Percentiles rank a stretch among this genome's conserved stretches.
phyloP scores from a whole-genome alignment of 2,113 vertebrate species.

The Panthera tigris region DNA sequence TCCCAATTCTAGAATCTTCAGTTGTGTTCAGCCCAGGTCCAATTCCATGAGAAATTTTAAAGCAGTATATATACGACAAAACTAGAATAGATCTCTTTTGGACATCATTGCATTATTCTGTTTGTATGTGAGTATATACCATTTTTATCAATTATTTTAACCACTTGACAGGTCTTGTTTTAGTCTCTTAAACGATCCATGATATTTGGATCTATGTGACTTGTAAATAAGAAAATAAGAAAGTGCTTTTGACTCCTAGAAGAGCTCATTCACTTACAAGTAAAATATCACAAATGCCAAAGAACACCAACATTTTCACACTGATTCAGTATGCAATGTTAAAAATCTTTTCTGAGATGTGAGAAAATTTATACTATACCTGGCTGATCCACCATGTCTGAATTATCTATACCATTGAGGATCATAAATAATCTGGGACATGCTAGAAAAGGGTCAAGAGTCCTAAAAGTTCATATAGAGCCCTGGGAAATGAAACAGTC shows the following conservation, averaged over 20 bases:
- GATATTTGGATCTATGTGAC: neutral
- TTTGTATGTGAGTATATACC: neutral
- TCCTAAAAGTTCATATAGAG: neutral
- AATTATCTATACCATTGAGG: neutral
- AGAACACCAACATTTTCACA: conserved; percentile 52
- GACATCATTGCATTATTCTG: neutral
- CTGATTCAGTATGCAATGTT: conserved; percentile 33
- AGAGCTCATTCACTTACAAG: neutral
- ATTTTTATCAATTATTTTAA: neutral
- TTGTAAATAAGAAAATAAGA: conserved; percentile 51
- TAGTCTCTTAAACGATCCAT: neutral
- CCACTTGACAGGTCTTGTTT: neutral
- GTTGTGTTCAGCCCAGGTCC: neutral
- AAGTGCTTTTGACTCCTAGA: conserved; percentile 15
- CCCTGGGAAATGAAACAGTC: neutral
- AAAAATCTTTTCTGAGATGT: conserved; percentile 47
- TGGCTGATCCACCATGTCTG: neutral
- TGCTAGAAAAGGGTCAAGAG: neutral
- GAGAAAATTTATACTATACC: conserved; percentile 39
- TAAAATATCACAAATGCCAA: conserved; percentile 50
- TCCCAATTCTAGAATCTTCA: neutral
- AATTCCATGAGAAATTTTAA: neutral
- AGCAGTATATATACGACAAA: neutral
- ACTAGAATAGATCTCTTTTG: neutral
- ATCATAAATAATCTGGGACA: neutral